A percentile compares a stretch with the other conserved stretches of the same genome.
Evolutionary conservation across 2,797 vertebrate species (phyloP).

Genomic region (Sebastes elongatus): DNA sequence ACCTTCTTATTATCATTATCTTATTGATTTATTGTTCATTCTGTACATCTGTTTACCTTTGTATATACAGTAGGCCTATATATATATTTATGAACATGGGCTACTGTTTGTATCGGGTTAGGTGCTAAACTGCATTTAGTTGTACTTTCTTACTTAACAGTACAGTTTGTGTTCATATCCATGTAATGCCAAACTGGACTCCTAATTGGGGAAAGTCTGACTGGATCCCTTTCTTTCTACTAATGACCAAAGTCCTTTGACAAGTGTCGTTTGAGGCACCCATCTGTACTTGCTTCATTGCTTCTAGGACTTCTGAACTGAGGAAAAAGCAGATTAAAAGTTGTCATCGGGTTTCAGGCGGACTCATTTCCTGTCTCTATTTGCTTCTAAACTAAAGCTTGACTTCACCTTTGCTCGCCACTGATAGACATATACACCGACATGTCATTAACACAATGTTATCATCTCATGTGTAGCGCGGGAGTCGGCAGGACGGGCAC

Average conservation of each 20-base stretch:
- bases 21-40: neutral
- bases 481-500: slow-evolving; percentile 96
- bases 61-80: neutral
- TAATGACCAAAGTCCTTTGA: neutral
- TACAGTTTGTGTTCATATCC: neutral
- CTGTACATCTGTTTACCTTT: neutral
- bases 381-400: neutral
- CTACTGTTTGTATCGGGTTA: neutral
- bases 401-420: neutral
- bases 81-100: neutral
- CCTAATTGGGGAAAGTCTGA: neutral
- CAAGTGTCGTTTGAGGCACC: neutral
- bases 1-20: neutral
- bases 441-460: neutral
- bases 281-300: neutral
- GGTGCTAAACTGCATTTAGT: neutral
- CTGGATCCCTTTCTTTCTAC: neutral
- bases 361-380: neutral
- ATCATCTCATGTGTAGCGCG: slow-evolving; percentile 79
- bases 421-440: neutral
- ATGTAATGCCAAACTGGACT: neutral
- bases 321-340: neutral
- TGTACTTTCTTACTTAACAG: neutral
- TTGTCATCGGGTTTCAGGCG: neutral
- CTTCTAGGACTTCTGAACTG: neutral